Evolutionary conservation across 30 jellyfish, hydroid and myxozoan genomes (phyloP), one percentile per base, ranked within the genome.

Genomic region (Mastigias papua): DNA sequence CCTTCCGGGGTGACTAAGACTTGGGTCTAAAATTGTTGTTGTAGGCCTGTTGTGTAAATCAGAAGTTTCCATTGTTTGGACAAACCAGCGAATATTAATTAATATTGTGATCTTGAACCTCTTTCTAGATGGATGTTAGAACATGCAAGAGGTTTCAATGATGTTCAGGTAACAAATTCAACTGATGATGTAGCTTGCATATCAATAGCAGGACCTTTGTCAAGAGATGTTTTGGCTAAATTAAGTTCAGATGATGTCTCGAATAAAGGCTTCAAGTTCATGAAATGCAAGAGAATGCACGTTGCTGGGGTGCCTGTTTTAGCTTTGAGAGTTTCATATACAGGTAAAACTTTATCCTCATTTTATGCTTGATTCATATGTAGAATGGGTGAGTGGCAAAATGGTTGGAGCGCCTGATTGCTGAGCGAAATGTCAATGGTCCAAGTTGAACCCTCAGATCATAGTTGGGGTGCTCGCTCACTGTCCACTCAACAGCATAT

Each of bases 321-420:
- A 46, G 99, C 99, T 0, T 83, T 96, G 29, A 73, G 99, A 34
- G 98, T 96, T n/a, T 96, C 99, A 5, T 96, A 96, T 58, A 96
- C 99, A 64, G 99, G 99, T 96, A 82, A 10, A 76, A 19, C 9
- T 3, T 42, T 42, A 42, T 42, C 13, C 13, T 42, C 13, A 15
- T 42, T 42, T 42, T 42, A 4, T 4, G 31, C 16, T 73, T 15
- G 54, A 15, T 42, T 42, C n/a, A n/a, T n/a, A n/a, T n/a, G n/a
- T n/a, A n/a, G n/a, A n/a, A n/a, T n/a, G n/a, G n/a, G n/a, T n/a
- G n/a, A n/a, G n/a, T n/a, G n/a, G n/a, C n/a, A n/a, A n/a, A n/a
- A n/a, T n/a, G n/a, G n/a, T n/a, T n/a, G n/a, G n/a, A n/a, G n/a
- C n/a, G n/a, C n/a, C n/a, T n/a, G n/a, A n/a, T n/a, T n/a, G n/a